Percentiles rank a stretch among this genome's conserved stretches.
Conservation (phyloP, 2,113 vertebrate genomes). For the Notothenia coriiceps region DNA sequence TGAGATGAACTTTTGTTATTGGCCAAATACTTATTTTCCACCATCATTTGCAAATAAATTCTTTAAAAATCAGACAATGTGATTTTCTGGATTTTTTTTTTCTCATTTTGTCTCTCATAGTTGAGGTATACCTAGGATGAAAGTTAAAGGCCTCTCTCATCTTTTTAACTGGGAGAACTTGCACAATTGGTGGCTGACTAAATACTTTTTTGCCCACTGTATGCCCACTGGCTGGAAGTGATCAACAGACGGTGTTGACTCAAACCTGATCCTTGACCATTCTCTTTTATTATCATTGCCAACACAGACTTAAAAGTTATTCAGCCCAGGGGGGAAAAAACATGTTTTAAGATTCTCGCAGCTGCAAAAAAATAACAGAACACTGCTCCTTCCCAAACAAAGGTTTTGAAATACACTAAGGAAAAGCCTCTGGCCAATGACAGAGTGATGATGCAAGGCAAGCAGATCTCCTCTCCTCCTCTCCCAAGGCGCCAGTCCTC, state of each 20-base stretch:
- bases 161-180: too few relatives aligned
- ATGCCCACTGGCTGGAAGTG: neutral
- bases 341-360: neutral
- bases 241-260: neutral
- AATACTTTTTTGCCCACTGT: too few relatives aligned
- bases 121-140: too few relatives aligned
- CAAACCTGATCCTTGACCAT: constrained; percentile 4
- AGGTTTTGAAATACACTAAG: constrained; percentile 50
- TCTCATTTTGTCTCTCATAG: too few relatives aligned
- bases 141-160: too few relatives aligned
- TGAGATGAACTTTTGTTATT: too few relatives aligned
- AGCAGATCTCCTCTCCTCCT: constrained; percentile 51
- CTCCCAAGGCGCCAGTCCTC: constrained; percentile 44
- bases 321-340: constrained; percentile 6
- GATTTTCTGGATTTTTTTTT: too few relatives aligned
- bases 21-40: too few relatives aligned
- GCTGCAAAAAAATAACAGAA: constrained; percentile 2
- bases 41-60: too few relatives aligned
- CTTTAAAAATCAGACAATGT: too few relatives aligned
- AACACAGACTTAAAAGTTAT: neutral
- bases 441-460: constrained; percentile 51
- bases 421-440: constrained; percentile 58
- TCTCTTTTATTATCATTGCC: constrained; percentile 9
- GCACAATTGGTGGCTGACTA: too few relatives aligned
- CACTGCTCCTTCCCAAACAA: constrained; percentile 17